Percentiles rank a stretch among this genome's conserved stretches.
phyloP scores from a whole-genome alignment of 2,113 vertebrate species.

The Ameiurus melas region DNA sequence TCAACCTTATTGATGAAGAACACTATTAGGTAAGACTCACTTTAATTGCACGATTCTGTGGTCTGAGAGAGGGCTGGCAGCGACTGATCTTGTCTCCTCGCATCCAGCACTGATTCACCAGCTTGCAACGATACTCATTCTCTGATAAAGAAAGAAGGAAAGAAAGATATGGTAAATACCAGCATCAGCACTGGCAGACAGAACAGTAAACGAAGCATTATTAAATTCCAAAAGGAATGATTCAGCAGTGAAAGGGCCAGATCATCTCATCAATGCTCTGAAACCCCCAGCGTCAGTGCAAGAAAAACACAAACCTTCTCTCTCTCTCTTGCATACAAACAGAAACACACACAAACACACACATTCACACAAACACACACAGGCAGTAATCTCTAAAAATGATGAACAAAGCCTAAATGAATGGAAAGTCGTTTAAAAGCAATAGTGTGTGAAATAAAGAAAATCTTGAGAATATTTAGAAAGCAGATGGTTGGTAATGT shows the following conservation, averaged over 20 bases:
- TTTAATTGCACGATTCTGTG: slow-evolving; percentile 83
- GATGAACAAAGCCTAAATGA: not conserved
- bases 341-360: slow-evolving; percentile 1
- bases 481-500: slow-evolving; percentile 52
- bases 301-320: slow-evolving; percentile 26
- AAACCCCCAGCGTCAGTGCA: slow-evolving; percentile 43
- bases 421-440: slow-evolving; percentile 45
- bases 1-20: not conserved
- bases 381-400: not conserved
- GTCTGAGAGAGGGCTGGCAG: slow-evolving; percentile 79
- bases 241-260: slow-evolving; percentile 50
- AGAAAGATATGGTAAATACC: slow-evolving; percentile 1
- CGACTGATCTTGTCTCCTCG: slow-evolving; percentile 86
- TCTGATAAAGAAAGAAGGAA: slow-evolving; percentile 68
- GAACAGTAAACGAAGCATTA: slow-evolving; percentile 27
- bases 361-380: not conserved
- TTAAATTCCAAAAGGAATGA: slow-evolving; percentile 34
- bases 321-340: not conserved
- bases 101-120: slow-evolving; percentile 97
- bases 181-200: slow-evolving; percentile 20
- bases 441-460: slow-evolving; percentile 6
- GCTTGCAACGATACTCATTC: slow-evolving; percentile 95
- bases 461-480: not conserved
- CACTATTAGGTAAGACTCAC: slow-evolving; percentile 69
- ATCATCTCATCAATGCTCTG: slow-evolving; percentile 44